Percentiles rank a stretch among this genome's conserved stretches.
These are phyloP conservation scores for Cotesia chilonis DNA, from an alignment of 1,140 invertebrate genomes.

Conservation along the genomic window DNA sequence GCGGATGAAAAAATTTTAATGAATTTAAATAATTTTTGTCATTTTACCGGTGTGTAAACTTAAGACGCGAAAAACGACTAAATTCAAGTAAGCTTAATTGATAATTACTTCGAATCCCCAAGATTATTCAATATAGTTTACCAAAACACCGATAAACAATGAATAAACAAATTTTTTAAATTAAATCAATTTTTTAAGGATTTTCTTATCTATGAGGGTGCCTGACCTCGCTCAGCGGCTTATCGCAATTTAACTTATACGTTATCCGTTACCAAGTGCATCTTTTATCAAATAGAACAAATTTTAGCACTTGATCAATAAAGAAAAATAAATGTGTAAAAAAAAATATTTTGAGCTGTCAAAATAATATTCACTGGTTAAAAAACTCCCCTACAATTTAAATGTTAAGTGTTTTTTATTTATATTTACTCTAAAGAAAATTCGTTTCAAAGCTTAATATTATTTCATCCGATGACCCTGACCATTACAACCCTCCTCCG, in stretches of 20 bases:
- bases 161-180: background rate
- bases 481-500: conserved; percentile 26
- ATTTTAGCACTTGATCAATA: conserved; percentile 25
- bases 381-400: no score
- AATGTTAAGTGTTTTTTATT: background rate
- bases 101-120: background rate
- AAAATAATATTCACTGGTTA: background rate
- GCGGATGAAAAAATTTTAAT: background rate
- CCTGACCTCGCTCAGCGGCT: conserved; percentile 43
- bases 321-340: background rate
- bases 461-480: conserved; percentile 21
- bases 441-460: background rate
- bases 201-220: conserved; percentile 33
- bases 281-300: conserved; percentile 30
- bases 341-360: background rate
- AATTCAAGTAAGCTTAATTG: no score
- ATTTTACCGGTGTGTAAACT: no score
- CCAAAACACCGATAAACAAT: no score
- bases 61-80: no score
- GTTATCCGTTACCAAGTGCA: conserved; percentile 43
- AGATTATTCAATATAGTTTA: no score
- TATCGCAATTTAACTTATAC: conserved; percentile 15
- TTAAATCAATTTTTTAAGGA: background rate
- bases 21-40: no score
- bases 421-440: background rate